Evolutionary conservation across 2,797 vertebrate genomes (phyloP).

Genomic region (Coregonus suidteri): DNA sequence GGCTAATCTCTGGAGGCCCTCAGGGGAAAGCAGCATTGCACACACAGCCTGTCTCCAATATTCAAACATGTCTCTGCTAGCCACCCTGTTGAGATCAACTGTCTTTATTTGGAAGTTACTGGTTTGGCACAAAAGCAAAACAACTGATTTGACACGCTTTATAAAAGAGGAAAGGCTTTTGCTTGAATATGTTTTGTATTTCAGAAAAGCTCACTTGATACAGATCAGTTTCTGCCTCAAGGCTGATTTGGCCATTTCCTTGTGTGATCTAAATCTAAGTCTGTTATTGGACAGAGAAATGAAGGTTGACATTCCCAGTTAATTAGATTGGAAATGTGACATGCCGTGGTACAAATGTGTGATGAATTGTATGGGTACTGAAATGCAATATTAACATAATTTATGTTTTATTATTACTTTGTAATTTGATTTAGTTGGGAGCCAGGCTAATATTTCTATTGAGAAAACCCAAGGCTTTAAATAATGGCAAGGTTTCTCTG

Average conservation of each 20-base stretch:
- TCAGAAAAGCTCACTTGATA: not conserved
- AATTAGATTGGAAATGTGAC: constrained; percentile 11
- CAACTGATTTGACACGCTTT: not conserved
- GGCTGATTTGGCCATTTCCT: not conserved
- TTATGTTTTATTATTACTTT: constrained; percentile 2
- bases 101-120: not conserved
- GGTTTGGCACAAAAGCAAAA: not conserved
- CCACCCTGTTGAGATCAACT: constrained; percentile 2
- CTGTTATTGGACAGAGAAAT: not conserved
- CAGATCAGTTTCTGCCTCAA: not conserved
- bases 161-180: not conserved
- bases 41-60: not conserved
- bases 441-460: constrained; percentile 5
- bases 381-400: constrained; percentile 14
- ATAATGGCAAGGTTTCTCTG: constrained; percentile 4
- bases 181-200: not conserved
- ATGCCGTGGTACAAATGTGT: not conserved
- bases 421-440: constrained; percentile 6
- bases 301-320: not conserved
- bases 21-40: not conserved
- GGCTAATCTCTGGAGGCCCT: not conserved
- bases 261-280: not conserved
- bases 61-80: constrained; percentile 2
- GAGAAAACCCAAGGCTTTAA: constrained; percentile 7
- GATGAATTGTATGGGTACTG: not conserved